Base-by-base conservation (phyloP, 1,140 invertebrate genomes). In the Lordiphosa stackelbergi region DNA sequence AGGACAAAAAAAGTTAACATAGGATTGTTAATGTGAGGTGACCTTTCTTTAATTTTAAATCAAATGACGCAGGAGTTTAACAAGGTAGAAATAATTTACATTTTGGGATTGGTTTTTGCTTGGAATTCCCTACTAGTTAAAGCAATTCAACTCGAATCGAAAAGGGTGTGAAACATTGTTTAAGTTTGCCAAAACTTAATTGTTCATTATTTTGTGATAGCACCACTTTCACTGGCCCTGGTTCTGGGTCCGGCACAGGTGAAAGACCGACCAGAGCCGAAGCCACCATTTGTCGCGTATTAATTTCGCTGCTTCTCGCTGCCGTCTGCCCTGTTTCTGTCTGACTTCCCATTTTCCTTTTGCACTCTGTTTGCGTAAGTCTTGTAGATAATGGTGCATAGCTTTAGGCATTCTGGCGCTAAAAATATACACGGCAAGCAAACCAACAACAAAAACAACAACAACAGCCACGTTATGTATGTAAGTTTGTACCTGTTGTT, bases 371-470 rank as follows among this genome's bases (percentile, higher is more conserved):
- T 77, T 72, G 48, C 43, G 48, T 38, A 51, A 47, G 53, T 61
- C 42, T 57, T 66, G 55, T 43, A 73, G 61, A 78, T 66, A 79
- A 57, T 77, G 73, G 52, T 63, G 68, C 58, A 77, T 63, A 62
- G 55, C 73, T 63, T 57, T 59, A 41, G 73, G 73, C 71, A 52
- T 48, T 68, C 48, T 43, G 40, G 40, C 34, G 52, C 48, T 75
- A 75, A 71, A 75, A 68, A 68, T 63, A 75, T 41, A 61, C 46
- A 41, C 47, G 53, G 22, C 31, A 38, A 53, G 28, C 31, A n/a
- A n/a, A 59, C 6, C 22, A 12, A 7, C 19, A 52, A 36, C 13
- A 13, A 55, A n/a, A 24, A 19, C 19, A 19, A 19, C 19, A 24
- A 19, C 19, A 19, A 19, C 19, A 19, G 19, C 19, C 36, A 40